phyloP scores from a whole-genome alignment of 2,113 vertebrate genomes.

The Aviceda subcristata region DNA sequence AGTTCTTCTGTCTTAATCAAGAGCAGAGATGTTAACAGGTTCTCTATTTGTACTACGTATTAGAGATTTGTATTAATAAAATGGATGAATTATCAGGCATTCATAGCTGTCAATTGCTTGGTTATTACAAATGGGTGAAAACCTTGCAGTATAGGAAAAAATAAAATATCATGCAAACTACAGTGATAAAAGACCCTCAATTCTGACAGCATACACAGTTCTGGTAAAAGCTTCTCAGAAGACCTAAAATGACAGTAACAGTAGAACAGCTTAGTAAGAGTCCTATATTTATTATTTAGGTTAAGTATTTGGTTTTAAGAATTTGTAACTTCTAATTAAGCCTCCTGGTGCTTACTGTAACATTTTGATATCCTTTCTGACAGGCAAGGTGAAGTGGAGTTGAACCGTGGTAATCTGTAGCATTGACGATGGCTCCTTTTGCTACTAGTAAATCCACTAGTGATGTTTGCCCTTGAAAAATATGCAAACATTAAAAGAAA shows the following conservation, averaged over 20 bases:
- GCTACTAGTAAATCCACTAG: slow-evolving; percentile 89
- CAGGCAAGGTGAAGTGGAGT: slow-evolving; percentile 94
- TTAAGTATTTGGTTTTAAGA: neutral
- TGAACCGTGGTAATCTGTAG: slow-evolving; percentile 91
- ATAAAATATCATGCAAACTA: neutral
- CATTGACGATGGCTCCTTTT: slow-evolving; percentile 88
- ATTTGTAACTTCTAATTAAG: neutral
- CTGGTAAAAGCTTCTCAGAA: neutral
- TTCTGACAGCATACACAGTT: neutral
- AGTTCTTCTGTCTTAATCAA: neutral
- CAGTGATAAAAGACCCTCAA: neutral
- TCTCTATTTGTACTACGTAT: neutral
- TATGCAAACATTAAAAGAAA: neutral
- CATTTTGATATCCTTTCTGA: slow-evolving; percentile 91
- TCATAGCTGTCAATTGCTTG: neutral
- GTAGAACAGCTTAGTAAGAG: neutral
- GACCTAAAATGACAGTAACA: neutral
- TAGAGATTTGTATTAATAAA: neutral
- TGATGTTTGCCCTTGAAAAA: slow-evolving; percentile 82
- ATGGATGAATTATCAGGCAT: neutral
- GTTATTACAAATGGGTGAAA: neutral
- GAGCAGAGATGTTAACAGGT: neutral
- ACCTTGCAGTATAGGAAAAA: neutral
- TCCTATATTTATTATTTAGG: neutral
- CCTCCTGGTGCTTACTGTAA: slow-evolving; percentile 78